These are phyloP conservation scores for Agrochola lychnidis DNA, from an alignment of 2,888 invertebrate species.

Conservation along the genomic window DNA sequence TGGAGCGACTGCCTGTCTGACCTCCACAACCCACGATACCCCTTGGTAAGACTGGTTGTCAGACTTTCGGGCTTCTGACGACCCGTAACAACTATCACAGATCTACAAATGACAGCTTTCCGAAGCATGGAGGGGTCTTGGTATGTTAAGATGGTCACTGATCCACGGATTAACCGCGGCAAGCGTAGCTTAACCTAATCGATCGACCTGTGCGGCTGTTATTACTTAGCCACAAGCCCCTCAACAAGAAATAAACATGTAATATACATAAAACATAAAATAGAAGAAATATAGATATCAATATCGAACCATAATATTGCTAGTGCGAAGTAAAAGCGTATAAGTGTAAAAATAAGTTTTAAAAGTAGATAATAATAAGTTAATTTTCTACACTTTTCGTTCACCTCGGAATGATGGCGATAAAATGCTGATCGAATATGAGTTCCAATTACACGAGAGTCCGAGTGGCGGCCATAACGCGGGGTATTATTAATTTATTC, in stretches of 20 bases:
- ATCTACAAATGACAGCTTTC: too few species aligned
- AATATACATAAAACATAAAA: neutral
- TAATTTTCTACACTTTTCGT: constrained; percentile 20
- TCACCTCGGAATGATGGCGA: constrained; percentile 16
- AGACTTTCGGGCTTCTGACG: too few species aligned
- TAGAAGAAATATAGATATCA: neutral
- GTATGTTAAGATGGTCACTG: too few species aligned
- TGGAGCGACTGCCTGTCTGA: too few species aligned
- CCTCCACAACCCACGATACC: too few species aligned
- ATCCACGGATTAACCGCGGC: too few species aligned
- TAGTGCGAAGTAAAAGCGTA: neutral
- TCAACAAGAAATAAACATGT: neutral
- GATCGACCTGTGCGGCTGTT: too few species aligned
- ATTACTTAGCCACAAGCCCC: too few species aligned
- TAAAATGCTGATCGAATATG: constrained; percentile 48
- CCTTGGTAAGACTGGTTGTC: too few species aligned
- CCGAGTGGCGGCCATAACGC: constrained; percentile 25
- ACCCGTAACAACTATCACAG: too few species aligned
- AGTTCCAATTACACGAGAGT: constrained; percentile 36
- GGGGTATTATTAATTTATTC: constrained; percentile 63
- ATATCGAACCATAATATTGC: neutral
- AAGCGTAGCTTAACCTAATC: too few species aligned
- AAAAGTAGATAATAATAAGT: constrained; percentile 8
- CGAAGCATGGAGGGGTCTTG: too few species aligned
- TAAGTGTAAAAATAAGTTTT: constrained; percentile 1